Conservation (phyloP, 2,797 vertebrate species). For the Chaetophractus vellerosus region DNA sequence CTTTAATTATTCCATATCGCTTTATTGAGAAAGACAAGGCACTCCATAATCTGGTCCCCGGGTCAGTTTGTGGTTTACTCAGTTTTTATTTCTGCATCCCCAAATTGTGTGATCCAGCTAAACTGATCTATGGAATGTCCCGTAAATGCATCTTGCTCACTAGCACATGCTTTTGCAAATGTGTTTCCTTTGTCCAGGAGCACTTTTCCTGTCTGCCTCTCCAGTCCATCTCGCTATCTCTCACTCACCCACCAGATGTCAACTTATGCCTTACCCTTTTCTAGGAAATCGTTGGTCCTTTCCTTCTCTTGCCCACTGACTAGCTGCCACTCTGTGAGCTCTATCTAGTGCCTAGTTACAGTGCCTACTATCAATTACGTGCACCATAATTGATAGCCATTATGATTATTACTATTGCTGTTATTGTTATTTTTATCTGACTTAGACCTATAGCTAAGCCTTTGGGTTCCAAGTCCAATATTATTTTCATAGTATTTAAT, state of each 20-base stretch:
- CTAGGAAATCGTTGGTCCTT: neutral
- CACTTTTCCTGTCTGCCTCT: neutral
- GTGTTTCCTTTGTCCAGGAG: neutral
- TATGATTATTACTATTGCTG: neutral
- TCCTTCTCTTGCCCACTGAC: neutral
- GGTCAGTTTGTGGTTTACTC: neutral
- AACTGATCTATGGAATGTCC: neutral
- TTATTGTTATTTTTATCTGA: neutral
- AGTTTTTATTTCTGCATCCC: neutral
- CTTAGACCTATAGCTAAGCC: neutral
- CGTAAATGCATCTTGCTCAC: neutral
- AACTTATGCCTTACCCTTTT: neutral
- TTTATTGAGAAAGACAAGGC: neutral
- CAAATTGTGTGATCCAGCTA: conserved; percentile 1
- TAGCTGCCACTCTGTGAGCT: neutral
- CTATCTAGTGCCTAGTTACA: neutral
- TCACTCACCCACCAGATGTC: neutral
- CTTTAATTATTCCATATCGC: neutral
- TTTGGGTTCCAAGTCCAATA: neutral
- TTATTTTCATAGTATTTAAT: conserved; percentile 5
- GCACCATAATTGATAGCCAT: neutral
- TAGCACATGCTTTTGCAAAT: neutral
- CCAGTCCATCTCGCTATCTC: neutral
- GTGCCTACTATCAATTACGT: neutral
- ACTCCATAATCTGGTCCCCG: neutral